A percentile compares a stretch with the other conserved stretches of the same genome.
These are phyloP conservation scores for Drosophila burlai DNA, from an alignment of 1,140 invertebrate species.

Conservation along the genomic window DNA sequence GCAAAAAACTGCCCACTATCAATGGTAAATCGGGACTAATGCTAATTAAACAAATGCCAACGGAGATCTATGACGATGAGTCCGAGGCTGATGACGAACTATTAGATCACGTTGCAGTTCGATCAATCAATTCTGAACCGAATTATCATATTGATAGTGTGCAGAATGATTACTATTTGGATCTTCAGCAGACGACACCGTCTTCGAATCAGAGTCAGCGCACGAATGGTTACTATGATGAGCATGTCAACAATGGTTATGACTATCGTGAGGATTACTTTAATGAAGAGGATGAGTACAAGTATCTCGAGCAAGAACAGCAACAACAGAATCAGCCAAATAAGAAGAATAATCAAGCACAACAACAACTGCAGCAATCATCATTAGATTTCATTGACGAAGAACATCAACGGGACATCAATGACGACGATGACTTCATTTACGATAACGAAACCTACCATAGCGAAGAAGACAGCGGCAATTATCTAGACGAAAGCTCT, in stretches of 20 bases:
- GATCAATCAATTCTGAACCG: conserved; percentile 29
- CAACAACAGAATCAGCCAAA: conserved; percentile 40
- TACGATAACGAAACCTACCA: conserved; percentile 74
- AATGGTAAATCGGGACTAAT: conserved; percentile 77
- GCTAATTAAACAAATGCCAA: conserved; percentile 79
- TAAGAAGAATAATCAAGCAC: conserved; percentile 55
- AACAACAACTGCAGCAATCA: conserved; percentile 52
- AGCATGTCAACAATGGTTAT: conserved; percentile 71
- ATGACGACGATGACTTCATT: conserved; percentile 66
- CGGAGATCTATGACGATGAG: conserved; percentile 79
- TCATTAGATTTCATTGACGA: conserved; percentile 67
- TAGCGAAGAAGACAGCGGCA: conserved; percentile 80
- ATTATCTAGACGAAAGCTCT: conserved; percentile 82
- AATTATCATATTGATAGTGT: conserved; percentile 75
- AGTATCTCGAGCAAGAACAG: conserved; percentile 81
- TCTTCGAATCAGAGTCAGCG: conserved; percentile 70
- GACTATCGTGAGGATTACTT: conserved; percentile 85
- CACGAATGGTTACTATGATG: conserved; percentile 84
- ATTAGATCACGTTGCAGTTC: conserved; percentile 15
- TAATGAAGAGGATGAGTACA: conserved; percentile 84
- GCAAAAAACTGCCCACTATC: conserved; percentile 84
- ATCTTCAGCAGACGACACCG: conserved; percentile 79
- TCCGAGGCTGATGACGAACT: conserved; percentile 42
- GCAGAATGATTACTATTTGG: conserved; percentile 78
- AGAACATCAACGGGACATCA: conserved; percentile 30